phyloP scores from a whole-genome alignment of 2,113 vertebrate species.

The Podarcis raffonei region DNA sequence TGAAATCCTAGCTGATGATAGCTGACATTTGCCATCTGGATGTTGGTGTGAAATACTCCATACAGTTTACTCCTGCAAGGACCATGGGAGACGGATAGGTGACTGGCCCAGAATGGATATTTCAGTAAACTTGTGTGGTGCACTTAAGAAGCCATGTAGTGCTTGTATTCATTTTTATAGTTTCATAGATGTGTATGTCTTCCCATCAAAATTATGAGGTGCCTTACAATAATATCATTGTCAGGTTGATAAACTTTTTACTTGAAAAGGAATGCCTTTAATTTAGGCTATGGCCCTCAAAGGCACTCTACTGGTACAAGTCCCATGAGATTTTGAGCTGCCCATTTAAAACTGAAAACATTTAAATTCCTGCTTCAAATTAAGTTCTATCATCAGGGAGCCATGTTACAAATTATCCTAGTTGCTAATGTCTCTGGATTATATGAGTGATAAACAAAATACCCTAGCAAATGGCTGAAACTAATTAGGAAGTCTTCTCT shows the following conservation, averaged over 20 bases:
- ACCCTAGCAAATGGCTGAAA: conserved; percentile 13
- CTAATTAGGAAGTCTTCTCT: conserved; percentile 37
- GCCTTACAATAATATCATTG: not conserved
- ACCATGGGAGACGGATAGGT: not conserved
- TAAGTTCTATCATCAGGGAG: conserved; percentile 36
- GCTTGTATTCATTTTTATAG: not conserved
- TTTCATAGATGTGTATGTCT: not conserved
- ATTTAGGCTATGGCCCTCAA: not conserved
- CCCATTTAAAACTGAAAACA: conserved; percentile 34
- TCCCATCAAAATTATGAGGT: not conserved
- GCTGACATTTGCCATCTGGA: conserved; percentile 60
- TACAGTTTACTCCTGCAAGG: not conserved
- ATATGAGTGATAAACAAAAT: conserved; percentile 27
- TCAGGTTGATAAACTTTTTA: not conserved
- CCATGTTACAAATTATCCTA: conserved; percentile 17
- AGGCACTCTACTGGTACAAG: conserved; percentile 9
- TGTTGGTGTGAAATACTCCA: not conserved
- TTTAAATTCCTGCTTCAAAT: not conserved
- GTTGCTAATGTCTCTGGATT: conserved; percentile 8
- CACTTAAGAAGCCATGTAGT: conserved; percentile 23
- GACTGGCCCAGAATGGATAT: not conserved
- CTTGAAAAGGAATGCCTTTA: conserved; percentile 34
- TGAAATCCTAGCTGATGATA: conserved; percentile 82
- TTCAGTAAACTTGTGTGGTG: conserved; percentile 2
- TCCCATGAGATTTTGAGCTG: conserved; percentile 20